Base-by-base conservation (phyloP, 2,113 vertebrate genomes). In the Mirounga angustirostris region DNA sequence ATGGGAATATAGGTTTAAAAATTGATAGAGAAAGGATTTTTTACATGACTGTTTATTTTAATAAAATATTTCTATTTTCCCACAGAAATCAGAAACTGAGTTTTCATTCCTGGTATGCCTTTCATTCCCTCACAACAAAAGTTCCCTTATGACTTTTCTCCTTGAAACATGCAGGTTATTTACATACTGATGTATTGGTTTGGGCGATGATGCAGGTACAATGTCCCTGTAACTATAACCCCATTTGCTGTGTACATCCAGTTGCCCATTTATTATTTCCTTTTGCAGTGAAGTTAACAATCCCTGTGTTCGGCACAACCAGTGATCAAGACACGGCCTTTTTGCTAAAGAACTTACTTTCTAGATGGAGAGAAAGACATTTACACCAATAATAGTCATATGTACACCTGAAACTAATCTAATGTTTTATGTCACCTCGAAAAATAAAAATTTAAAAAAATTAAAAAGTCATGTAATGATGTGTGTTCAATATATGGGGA, bases 11-110 rank as follows among this genome's bases (percentile, higher is more conserved):
- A 52, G 8, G 40, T 67, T 94, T 89, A 26, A 69, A 83, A 94
- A 28, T 9, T 58, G 5, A 2, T 26, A n/a, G 26, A 15, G 21
- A 7, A 46, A 87, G 11, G 0, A 1, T 78, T 87, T 54, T 56
- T 71, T 84, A 52, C 40, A 0, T 91, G 15, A 24, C 7, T 82
- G 3, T n/a, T 65, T 89, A 74, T 8, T 50, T 89, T 81, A 87
- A 92, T 76, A 12, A 90, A 83, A 63, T 54, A 86, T 59, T 94
- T 96, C 58, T 94, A 24, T 74, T 93, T 94, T 21, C 11, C 33
- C 7, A 90, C 13, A 90, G 74, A 96, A 93, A 90, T 86, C 30
- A 90, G 24, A 91, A 89, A 87, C 26, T 19, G 40, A 46, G 22
- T 85, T 97, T 94, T 95, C n/a, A 86, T 69, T 74, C 22, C 43